Base-by-base conservation (phyloP, 2,888 invertebrate species). In the Lumbricus terrestris region DNA sequence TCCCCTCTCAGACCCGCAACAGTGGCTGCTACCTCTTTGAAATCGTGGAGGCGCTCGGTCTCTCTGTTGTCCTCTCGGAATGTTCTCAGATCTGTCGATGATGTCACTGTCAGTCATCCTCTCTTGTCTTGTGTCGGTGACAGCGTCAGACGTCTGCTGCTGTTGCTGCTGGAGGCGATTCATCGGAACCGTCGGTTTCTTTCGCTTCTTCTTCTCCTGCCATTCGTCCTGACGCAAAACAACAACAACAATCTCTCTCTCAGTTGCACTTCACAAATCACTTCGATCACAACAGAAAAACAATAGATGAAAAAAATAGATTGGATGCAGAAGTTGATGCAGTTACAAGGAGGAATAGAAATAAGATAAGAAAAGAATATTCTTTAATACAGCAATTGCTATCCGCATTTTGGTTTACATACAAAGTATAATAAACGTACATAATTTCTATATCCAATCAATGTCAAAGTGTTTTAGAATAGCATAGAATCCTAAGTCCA, bases 181-280 rank as follows among this genome's bases (percentile, higher is more conserved):
- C 13, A n/a, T n/a, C n/a, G 85, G 34, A 6, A 37, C 20, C 20
- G 85, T 33, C 82, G 89, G 90, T 82, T 90, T 90, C 38, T 90
- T 91, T 83, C 90, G 89, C 90, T 92, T 92, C 89, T 91, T 91
- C 90, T 90, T 91, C 90, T 92, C 92, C 33, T 92, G 91, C 92
- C 92, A 92, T 89, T 91, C 92, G 34, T 90, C 91, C 90, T 90
- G 37, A 8, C 23, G 18, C 6, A 47, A 69, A 69, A 13, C 29
- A 38, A 47, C 69, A 8, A 85, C 33, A 85, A 13, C 15, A 16
- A 47, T 40, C 13, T 69, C n/a, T n/a, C n/a, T n/a, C 69, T n/a
- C n/a, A n/a, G n/a, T n/a, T n/a, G n/a, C n/a, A 69, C 6, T 8
- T 3, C 6, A n/a, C 18, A 47, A 16, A 47, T 16, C 47, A 23